Conservation (phyloP, 2,797 vertebrate genomes). For the Perodicticus potto region DNA sequence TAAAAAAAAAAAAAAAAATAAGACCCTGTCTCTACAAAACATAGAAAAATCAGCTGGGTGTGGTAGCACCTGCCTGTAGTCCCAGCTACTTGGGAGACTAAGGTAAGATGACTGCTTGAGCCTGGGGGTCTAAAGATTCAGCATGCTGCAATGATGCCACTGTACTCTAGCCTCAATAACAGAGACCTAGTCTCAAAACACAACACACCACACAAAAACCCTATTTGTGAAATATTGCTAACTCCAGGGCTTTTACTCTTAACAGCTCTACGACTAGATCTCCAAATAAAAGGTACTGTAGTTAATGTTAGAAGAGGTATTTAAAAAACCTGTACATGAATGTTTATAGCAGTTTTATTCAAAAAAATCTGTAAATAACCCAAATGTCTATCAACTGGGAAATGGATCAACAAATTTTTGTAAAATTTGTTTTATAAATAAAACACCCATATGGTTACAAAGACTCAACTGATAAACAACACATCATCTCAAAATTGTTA, state of each 20-base stretch:
- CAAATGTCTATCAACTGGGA: background rate
- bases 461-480: background rate
- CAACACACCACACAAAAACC: background rate
- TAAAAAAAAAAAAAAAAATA: too few species aligned
- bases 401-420: background rate
- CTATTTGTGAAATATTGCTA: background rate
- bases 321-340: constrained; percentile 40
- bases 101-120: background rate
- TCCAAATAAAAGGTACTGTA: constrained; percentile 47
- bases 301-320: constrained; percentile 17
- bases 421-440: background rate
- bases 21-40: background rate
- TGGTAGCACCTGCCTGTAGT: background rate
- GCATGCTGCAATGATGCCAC: background rate
- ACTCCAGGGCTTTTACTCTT: background rate
- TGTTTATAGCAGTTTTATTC: constrained; percentile 26
- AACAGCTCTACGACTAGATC: background rate
- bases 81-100: background rate
- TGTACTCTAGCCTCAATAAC: background rate
- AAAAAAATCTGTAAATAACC: constrained; percentile 26
- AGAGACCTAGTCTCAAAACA: background rate
- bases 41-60: background rate
- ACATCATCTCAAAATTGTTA: constrained; percentile 27
- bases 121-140: background rate
- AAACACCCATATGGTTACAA: background rate